Conservation (phyloP, 1,140 invertebrate genomes). For the Brachionus koreanus region DNA sequence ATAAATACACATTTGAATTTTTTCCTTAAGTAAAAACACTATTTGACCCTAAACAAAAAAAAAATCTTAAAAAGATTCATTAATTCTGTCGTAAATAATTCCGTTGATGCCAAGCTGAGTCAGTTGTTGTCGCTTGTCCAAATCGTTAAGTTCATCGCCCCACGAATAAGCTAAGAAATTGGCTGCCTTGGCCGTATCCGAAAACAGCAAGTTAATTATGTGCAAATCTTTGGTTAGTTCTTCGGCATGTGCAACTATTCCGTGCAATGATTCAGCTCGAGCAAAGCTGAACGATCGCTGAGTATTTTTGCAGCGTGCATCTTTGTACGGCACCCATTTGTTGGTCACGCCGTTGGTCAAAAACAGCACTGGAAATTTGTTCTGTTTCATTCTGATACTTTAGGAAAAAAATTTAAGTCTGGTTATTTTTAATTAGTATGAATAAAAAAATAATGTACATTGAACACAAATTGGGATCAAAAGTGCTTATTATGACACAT, state of each 20-base stretch:
- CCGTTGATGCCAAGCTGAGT: conserved; percentile 15
- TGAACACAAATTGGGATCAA: conserved; percentile 75
- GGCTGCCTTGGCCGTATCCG: background rate
- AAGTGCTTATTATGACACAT: conserved; percentile 84
- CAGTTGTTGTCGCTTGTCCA: conserved; percentile 28
- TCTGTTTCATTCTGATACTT: conserved; percentile 42
- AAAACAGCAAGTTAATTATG: conserved; percentile 22
- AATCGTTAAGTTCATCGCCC: conserved; percentile 38
- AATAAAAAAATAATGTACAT: background rate
- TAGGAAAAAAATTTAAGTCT: background rate
- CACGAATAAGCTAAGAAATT: conserved; percentile 37
- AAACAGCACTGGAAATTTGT: conserved; percentile 42
- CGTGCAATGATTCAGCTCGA: conserved; percentile 32
- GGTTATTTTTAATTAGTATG: no score
- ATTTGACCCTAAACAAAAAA: background rate
- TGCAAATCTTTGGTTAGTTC: conserved; percentile 24
- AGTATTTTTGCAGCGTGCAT: conserved; percentile 17
- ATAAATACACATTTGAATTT: background rate
- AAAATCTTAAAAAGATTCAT: conserved; percentile 34
- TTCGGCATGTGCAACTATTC: conserved; percentile 41
- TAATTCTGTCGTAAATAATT: conserved; percentile 41
- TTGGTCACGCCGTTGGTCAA: conserved; percentile 37
- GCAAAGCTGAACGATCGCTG: conserved; percentile 17
- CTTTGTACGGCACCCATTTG: conserved; percentile 42
- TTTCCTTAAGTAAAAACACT: background rate